phyloP scores from a whole-genome alignment of 2,113 vertebrate species.

The Bucco capensis region DNA sequence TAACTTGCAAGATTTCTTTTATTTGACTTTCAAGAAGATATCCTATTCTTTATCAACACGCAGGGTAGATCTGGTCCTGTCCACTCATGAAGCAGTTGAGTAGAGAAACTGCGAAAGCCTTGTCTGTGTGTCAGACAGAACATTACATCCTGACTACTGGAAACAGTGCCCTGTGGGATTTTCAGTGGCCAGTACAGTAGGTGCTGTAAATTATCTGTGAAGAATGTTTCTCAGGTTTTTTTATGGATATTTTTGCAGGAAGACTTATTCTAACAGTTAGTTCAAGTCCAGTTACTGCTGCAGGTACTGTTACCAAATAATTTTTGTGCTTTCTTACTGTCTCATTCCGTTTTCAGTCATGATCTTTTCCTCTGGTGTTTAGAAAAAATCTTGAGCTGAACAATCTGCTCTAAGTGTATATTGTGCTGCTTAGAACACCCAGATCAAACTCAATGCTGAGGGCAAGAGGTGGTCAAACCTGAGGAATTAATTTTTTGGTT shows the following conservation, averaged over 20 bases:
- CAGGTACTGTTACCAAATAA: neutral
- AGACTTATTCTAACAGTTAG: neutral
- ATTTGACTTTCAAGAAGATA: neutral
- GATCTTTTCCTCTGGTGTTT: neutral
- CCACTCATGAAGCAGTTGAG: neutral
- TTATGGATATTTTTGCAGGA: neutral
- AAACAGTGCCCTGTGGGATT: neutral
- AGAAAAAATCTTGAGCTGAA: neutral
- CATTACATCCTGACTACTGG: fast-evolving
- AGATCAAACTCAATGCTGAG: neutral
- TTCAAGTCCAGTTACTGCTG: neutral
- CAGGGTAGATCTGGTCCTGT: neutral
- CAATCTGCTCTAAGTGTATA: neutral
- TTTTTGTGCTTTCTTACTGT: neutral
- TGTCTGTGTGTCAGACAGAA: fast-evolving
- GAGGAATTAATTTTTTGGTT: neutral
- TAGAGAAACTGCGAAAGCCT: neutral
- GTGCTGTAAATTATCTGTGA: neutral
- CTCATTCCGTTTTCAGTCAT: neutral
- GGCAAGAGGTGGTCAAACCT: too few relatives aligned
- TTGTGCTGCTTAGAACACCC: neutral
- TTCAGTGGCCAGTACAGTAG: neutral
- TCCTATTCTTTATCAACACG: neutral
- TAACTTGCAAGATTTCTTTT: neutral
- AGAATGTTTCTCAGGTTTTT: neutral